Percentiles rank a stretch among this genome's conserved stretches.
Conservation (phyloP, 2,888 invertebrate genomes). For the Leucozona laternaria region DNA sequence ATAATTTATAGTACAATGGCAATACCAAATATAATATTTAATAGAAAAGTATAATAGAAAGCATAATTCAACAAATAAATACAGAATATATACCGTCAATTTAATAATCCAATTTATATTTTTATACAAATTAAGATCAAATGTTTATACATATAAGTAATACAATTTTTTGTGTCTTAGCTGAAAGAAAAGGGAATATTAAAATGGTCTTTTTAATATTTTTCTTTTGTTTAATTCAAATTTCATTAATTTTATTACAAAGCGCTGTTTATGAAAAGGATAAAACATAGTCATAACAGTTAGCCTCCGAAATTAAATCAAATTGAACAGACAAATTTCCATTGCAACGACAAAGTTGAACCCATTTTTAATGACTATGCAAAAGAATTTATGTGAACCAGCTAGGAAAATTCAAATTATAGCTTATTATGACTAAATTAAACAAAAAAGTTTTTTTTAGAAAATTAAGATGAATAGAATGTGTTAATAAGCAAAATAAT, state of each 20-base stretch:
- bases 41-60: conserved; percentile 68
- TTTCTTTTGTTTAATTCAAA: neutral
- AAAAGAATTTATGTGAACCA: conserved; percentile 25
- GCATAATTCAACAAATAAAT: conserved; percentile 76
- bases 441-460: neutral
- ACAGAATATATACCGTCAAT: conserved; percentile 75
- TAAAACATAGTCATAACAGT: conserved; percentile 57
- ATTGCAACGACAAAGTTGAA: neutral
- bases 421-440: neutral
- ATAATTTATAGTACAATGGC: conserved; percentile 84
- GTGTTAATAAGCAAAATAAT: neutral
- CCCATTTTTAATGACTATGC: conserved; percentile 5
- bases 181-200: neutral
- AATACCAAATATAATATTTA: conserved; percentile 78
- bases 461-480: neutral
- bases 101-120: conserved; percentile 82
- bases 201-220: neutral
- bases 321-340: neutral
- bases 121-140: conserved; percentile 81
- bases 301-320: neutral
- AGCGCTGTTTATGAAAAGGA: neutral
- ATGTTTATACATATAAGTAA: conserved; percentile 38
- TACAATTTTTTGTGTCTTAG: conserved; percentile 48
- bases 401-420: neutral
- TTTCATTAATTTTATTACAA: neutral